A percentile compares a stretch with the other conserved stretches of the same genome.
These are phyloP conservation scores for Thymelicus sylvestris DNA, from an alignment of 2,888 invertebrate genomes.

Conservation along the genomic window DNA sequence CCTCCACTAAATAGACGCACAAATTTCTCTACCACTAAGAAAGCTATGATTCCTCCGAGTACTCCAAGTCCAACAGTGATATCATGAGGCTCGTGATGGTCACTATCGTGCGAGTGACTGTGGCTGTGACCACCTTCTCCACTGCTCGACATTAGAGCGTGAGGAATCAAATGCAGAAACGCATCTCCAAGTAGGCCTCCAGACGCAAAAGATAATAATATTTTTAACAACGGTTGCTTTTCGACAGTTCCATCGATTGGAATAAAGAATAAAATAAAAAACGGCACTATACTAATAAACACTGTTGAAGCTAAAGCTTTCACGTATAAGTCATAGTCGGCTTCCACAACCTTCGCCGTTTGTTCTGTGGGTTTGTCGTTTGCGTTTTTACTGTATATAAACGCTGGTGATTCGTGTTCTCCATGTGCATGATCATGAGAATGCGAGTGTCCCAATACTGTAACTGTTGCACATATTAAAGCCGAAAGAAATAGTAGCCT, in stretches of 20 bases:
- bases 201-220: conserved; percentile 96
- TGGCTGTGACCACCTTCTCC: conserved; percentile 80
- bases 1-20: conserved; percentile 94
- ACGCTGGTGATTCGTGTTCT: conserved; percentile 87
- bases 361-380: conserved; percentile 81
- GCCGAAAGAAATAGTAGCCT: conserved; percentile 27
- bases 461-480: conserved; percentile 41
- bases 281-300: conserved; percentile 97
- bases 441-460: conserved; percentile 68
- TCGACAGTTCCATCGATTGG: conserved; percentile 94
- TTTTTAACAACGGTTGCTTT: conserved; percentile 94
- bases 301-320: conserved; percentile 95
- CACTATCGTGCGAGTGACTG: conserved; percentile 80
- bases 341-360: conserved; percentile 55
- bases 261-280: conserved; percentile 95
- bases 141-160: conserved; percentile 87
- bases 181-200: conserved; percentile 99
- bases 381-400: conserved; percentile 92
- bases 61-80: conserved; percentile 98
- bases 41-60: conserved; percentile 95
- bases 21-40: conserved; percentile 96
- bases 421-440: conserved; percentile 76
- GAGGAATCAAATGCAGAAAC: conserved; percentile 99
- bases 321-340: conserved; percentile 86
- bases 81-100: conserved; percentile 87